Conservation (phyloP, 1,140 invertebrate genomes). For the Panagrolaimus sp. region DNA sequence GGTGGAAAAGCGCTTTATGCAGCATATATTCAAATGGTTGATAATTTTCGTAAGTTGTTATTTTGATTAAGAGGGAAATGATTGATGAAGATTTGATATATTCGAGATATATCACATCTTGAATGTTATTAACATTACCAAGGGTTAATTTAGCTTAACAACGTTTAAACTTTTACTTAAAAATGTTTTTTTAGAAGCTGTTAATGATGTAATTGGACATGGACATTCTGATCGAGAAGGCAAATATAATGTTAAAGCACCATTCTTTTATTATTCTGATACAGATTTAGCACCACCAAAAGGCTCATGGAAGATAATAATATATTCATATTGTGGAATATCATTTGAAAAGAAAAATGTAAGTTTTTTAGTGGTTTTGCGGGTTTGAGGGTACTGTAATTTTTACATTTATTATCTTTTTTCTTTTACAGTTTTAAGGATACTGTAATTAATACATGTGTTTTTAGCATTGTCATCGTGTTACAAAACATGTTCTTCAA, state of each 20-base stretch:
- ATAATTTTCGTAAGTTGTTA: conserved; percentile 3
- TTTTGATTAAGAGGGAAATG: not conserved
- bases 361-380: too few relatives aligned
- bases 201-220: not conserved
- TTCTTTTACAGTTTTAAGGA: too few relatives aligned
- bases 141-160: too few relatives aligned
- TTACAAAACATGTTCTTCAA: too few relatives aligned
- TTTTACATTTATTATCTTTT: not conserved
- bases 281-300: not conserved
- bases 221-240: not conserved
- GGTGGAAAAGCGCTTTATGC: not conserved
- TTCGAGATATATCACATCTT: too few relatives aligned
- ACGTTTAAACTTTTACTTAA: not conserved
- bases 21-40: conserved; percentile 6
- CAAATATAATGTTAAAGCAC: not conserved
- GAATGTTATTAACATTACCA: too few relatives aligned
- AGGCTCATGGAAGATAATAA: not conserved
- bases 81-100: too few relatives aligned
- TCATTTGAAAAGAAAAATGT: not conserved
- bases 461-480: too few relatives aligned
- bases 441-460: not conserved
- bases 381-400: too few relatives aligned
- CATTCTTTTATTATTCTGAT: not conserved
- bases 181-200: not conserved
- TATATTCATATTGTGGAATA: not conserved